Percentiles rank a stretch among this genome's conserved stretches.
Evolutionary conservation across 1,140 invertebrate species (phyloP).

Genomic region (Coenobita brevimanus): DNA sequence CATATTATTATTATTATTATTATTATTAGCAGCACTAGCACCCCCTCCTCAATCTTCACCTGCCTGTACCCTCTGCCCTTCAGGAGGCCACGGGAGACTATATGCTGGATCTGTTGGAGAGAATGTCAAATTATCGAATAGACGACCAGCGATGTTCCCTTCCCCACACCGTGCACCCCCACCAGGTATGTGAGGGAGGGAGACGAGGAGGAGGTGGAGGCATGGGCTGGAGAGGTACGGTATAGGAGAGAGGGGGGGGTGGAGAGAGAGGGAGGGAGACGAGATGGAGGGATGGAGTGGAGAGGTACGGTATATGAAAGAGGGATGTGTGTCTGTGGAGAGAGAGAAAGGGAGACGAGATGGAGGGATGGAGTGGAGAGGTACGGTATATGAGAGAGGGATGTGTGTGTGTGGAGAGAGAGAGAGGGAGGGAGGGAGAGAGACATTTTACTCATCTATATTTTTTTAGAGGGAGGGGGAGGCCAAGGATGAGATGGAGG

Average conservation of each 20-base stretch:
- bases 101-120: slow-evolving; percentile 86
- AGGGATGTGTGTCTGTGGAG: background rate
- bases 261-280: background rate
- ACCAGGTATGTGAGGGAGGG: slow-evolving; percentile 24
- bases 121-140: slow-evolving; percentile 91
- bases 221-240: background rate
- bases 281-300: background rate
- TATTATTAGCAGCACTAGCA: background rate
- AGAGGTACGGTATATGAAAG: background rate
- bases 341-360: background rate
- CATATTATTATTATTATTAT: background rate
- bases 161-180: slow-evolving; percentile 74
- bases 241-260: background rate
- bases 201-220: background rate
- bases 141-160: slow-evolving; percentile 96
- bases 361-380: too few relatives aligned
- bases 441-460: background rate
- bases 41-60: background rate
- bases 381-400: too few relatives aligned
- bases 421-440: too few relatives aligned
- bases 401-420: background rate
- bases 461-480: background rate
- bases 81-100: slow-evolving; percentile 36
- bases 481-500: background rate
- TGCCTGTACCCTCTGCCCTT: background rate